Evolutionary conservation across 2,113 vertebrate genomes (phyloP).

Genomic region (Trogon melanurus): DNA sequence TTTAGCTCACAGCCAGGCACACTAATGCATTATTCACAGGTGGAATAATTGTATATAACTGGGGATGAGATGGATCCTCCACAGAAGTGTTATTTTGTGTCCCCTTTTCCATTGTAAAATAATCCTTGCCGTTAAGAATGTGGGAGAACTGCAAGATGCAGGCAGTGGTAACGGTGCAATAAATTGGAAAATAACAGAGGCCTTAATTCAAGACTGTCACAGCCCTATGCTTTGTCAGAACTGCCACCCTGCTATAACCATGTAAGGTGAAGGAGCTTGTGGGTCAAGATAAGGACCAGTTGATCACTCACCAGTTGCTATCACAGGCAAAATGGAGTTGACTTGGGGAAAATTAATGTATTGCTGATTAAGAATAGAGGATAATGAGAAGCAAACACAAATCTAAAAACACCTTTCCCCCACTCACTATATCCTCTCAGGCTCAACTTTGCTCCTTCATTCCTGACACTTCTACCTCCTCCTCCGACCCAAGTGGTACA

Average conservation of each 20-base stretch:
- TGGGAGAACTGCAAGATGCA: background rate
- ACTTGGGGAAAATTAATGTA: background rate
- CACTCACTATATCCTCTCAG: background rate
- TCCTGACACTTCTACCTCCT: background rate
- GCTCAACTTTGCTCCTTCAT: background rate
- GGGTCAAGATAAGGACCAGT: background rate
- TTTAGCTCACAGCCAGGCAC: background rate
- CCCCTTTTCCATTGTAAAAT: background rate
- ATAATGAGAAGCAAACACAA: background rate
- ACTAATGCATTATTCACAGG: background rate
- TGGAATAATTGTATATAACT: background rate
- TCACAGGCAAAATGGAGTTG: background rate
- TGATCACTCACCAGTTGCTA: background rate
- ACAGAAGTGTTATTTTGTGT: background rate
- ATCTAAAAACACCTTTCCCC: background rate
- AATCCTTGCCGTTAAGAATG: background rate
- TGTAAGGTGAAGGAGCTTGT: accelerated
- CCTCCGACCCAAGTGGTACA: background rate
- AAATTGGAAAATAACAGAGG: background rate
- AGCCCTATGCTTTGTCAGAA: background rate
- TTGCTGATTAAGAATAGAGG: background rate
- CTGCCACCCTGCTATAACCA: background rate
- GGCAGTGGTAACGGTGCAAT: background rate
- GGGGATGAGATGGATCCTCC: background rate
- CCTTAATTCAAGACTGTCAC: background rate